Evolutionary conservation across 2,888 invertebrate genomes (phyloP).

Genomic region (Meloe dianella): DNA sequence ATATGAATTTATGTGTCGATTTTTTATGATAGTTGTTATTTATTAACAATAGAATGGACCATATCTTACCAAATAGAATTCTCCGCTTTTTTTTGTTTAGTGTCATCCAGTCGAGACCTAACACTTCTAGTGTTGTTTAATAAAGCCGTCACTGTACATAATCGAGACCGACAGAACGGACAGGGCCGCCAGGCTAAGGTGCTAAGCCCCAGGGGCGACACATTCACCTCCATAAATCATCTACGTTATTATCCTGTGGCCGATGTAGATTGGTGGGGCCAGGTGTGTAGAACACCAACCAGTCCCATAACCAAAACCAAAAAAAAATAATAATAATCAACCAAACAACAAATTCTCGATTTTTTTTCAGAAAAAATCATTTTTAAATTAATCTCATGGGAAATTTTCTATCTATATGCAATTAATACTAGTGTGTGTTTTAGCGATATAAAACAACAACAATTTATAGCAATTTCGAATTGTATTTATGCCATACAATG

Average conservation of each 20-base stretch:
- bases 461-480: constrained; percentile 46
- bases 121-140: constrained; percentile 37
- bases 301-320: background rate
- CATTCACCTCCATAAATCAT: constrained; percentile 55
- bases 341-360: background rate
- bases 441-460: constrained; percentile 29
- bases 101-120: no score
- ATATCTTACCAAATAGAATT: constrained; percentile 41
- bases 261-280: constrained; percentile 37
- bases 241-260: constrained; percentile 50
- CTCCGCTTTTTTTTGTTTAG: constrained; percentile 33
- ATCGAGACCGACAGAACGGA: constrained; percentile 46
- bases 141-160: constrained; percentile 50
- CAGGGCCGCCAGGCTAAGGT: constrained; percentile 43
- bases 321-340: no score
- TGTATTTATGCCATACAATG: constrained; percentile 44
- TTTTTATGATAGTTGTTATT: background rate
- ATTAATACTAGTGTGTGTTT: constrained; percentile 32
- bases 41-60: constrained; percentile 31
- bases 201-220: constrained; percentile 52
- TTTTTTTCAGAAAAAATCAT: background rate
- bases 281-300: constrained; percentile 40
- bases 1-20: background rate
- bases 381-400: constrained; percentile 3
- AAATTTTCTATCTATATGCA: constrained; percentile 27